phyloP scores from a whole-genome alignment of 2,113 vertebrate species.

The Cyanoderma ruficeps region DNA sequence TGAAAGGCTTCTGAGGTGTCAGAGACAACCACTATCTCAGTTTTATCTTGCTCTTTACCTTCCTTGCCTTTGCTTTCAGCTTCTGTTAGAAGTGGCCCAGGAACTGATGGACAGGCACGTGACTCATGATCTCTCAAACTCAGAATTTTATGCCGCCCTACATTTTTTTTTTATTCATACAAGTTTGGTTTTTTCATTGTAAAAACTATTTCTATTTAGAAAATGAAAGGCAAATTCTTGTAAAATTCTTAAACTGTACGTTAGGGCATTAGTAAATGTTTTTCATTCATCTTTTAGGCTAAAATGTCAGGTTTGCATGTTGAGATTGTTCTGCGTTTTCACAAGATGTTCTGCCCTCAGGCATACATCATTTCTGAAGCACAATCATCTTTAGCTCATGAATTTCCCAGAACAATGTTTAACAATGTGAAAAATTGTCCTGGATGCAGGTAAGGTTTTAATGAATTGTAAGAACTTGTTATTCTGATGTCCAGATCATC shows the following conservation, averaged over 20 bases:
- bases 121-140: neutral
- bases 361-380: neutral
- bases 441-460: neutral
- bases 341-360: neutral
- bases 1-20: neutral
- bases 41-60: neutral
- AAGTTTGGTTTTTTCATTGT: neutral
- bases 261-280: neutral
- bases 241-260: neutral
- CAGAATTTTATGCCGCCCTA: neutral
- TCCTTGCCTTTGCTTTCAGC: neutral
- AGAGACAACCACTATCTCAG: neutral
- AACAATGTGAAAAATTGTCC: neutral
- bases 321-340: neutral
- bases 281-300: neutral
- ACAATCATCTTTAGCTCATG: neutral
- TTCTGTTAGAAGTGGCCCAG: neutral
- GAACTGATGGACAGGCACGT: rapidly evolving
- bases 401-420: neutral
- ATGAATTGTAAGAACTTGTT: neutral
- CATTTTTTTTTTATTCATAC: neutral
- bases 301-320: neutral
- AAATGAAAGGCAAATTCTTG: neutral
- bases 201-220: neutral
- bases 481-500: neutral